Percentiles rank a stretch among this genome's conserved stretches.
These are phyloP conservation scores for Eriocheir sinensis DNA, from an alignment of 1,140 invertebrate species.

Conservation along the genomic window DNA sequence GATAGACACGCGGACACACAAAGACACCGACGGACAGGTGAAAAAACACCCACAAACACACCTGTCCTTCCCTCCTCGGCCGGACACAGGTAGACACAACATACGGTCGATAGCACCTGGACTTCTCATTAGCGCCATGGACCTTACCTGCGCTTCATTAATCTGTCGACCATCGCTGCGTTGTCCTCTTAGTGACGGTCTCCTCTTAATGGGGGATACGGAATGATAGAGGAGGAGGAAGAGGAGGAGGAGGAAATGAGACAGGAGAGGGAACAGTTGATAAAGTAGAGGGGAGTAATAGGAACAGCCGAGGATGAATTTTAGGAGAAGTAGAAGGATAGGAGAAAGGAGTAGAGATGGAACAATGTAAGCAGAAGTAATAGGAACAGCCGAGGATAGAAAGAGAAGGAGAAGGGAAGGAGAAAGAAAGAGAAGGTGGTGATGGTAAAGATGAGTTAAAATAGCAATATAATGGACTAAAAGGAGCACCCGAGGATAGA, in stretches of 20 bases:
- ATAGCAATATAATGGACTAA: neutral
- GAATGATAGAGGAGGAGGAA: neutral
- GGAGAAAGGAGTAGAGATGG: neutral
- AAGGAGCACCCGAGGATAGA: no score
- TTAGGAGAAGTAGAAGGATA: neutral
- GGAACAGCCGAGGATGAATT: no score
- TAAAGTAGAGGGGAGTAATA: neutral
- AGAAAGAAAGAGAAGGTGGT: no score
- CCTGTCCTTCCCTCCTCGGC: neutral
- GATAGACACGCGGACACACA: constrained; percentile 1
- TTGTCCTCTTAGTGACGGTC: neutral
- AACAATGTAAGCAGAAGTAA: no score
- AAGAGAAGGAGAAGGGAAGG: no score
- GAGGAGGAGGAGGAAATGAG: neutral
- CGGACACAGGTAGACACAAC: constrained; percentile 20
- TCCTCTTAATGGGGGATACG: neutral
- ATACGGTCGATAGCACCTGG: constrained; percentile 8
- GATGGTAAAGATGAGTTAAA: neutral
- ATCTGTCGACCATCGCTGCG: neutral
- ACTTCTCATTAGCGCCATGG: constrained; percentile 50
- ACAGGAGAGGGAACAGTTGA: neutral
- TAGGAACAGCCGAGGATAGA: no score
- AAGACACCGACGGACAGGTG: neutral
- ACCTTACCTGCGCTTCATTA: constrained; percentile 48
- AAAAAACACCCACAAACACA: neutral